Evolutionary conservation across 2,113 vertebrate genomes (phyloP), one percentile per base, ranked within the genome.

Genomic region (Apteryx mantelli): DNA sequence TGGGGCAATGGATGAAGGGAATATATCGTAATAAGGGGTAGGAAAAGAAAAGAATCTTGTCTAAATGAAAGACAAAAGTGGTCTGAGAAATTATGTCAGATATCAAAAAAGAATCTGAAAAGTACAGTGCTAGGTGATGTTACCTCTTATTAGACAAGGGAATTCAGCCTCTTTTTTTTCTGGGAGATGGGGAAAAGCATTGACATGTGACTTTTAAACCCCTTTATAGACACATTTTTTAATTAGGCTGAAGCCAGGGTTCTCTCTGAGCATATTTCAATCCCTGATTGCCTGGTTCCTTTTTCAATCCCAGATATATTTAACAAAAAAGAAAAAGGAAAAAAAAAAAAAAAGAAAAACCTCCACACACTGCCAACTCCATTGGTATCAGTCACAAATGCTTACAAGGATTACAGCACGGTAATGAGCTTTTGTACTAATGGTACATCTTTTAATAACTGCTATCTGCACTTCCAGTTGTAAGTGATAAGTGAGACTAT

Each of bases 341-440:
- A 20, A 73, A 44, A 44, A 44, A 44, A 14, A 3, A 21, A 22
- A 73, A 64, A 48, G 4, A 17, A 75, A 84, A 55, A 9, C 32
- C 36, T 88, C 28, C 64, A 20, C 53, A 65, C 13, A 13, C 53
- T 93, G 84, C 84, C 91, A 90, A 17, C 32, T 95, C 52, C 46
- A 75, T 25, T 74, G 82, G 58, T 94, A 93, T 95, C 63, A 94
- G 81, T 96, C 90, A 91, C 93, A 96, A 97, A 95, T 86, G 44
- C 83, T 95, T 95, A 94, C 91, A 97, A 94, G 95, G 82, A 97
- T 96, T 97, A 93, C 82, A 91, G 50, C 0, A 0, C 0, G 0
- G 88, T 96, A 97, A 96, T 96, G 92, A 97, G 94, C 86, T 96
- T 96, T 95, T 81, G 42, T 95, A 86, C 78, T 95, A 95, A 96